Evolutionary conservation across 1,140 invertebrate species (phyloP).

Genomic region (Pachyrhynchus sulphureomaculatus): DNA sequence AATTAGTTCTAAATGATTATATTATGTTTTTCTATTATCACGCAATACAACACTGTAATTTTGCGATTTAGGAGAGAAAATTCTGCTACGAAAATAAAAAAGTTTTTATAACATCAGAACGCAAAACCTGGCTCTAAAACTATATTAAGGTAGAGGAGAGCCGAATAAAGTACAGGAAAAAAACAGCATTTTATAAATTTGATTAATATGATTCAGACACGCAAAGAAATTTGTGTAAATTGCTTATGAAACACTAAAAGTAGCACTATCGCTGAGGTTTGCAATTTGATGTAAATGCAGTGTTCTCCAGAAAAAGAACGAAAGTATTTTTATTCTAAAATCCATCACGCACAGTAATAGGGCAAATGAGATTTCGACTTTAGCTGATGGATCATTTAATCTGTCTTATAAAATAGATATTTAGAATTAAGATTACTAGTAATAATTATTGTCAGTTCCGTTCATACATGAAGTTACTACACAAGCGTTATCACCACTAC

Average conservation of each 20-base stretch:
- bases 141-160: constrained; percentile 24
- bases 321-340: too few species aligned
- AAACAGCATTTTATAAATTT: constrained; percentile 31
- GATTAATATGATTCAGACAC: constrained; percentile 30
- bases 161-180: constrained; percentile 31
- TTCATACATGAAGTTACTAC: too few species aligned
- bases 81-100: constrained; percentile 9
- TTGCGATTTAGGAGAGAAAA: constrained; percentile 10
- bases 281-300: constrained; percentile 17
- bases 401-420: too few species aligned
- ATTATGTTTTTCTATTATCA: constrained; percentile 19
- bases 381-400: too few species aligned
- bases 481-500: too few species aligned
- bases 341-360: too few species aligned
- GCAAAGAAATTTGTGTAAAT: constrained; percentile 33
- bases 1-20: too few species aligned
- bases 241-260: constrained; percentile 22
- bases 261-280: constrained; percentile 21
- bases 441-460: too few species aligned
- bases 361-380: too few species aligned
- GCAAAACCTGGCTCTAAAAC: constrained; percentile 16
- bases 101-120: constrained; percentile 20
- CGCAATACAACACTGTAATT: constrained; percentile 26
- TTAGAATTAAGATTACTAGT: too few species aligned
- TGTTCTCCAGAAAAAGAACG: neutral